Percentiles rank a stretch among this genome's conserved stretches.
Evolutionary conservation across 2,113 vertebrate genomes (phyloP).

Genomic region (Felis catus): F.catus_Fca126_mat1.0 CM031411.1:30449501-30450000

Average conservation of each 20-base stretch:
- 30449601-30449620: background rate
- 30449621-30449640: background rate
- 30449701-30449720: background rate
- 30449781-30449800: conserved; percentile 30
- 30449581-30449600: background rate
- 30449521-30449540: background rate
- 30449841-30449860: background rate
- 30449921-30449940: no score
- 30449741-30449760: background rate
- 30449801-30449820: background rate
- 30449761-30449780: background rate
- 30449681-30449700: background rate
- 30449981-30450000: no score
- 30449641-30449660: background rate
- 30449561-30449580: background rate
- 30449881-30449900: background rate
- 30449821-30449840: background rate
- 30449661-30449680: background rate
- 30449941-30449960: no score
- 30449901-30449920: background rate
- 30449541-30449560: background rate
- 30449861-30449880: background rate
- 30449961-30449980: no score
- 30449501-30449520: background rate
- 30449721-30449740: background rate